Evolutionary conservation across 2,797 vertebrate species (phyloP).

Genomic region (Trachurus trachurus): DNA sequence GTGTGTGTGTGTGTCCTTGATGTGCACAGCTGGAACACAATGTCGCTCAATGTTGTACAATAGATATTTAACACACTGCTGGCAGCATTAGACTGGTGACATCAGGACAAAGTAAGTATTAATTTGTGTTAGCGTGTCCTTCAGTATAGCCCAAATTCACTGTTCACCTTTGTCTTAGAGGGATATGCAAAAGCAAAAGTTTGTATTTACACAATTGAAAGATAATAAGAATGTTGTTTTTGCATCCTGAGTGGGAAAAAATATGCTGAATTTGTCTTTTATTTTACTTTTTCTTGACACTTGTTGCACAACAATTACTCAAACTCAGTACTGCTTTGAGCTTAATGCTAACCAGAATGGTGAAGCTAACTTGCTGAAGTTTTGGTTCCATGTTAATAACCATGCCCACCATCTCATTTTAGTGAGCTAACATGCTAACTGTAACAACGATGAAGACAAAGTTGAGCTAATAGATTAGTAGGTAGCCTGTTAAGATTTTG

Average conservation of each 20-base stretch:
- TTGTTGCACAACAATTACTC: background rate
- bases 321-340: background rate
- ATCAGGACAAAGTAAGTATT: conserved; percentile 17
- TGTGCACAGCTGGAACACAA: conserved; percentile 40
- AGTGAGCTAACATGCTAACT: background rate
- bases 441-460: background rate
- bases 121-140: conserved; percentile 28
- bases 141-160: background rate
- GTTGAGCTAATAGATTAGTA: background rate
- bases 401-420: background rate
- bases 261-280: background rate
- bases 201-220: background rate
- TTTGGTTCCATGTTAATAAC: background rate
- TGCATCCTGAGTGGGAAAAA: background rate
- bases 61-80: conserved; percentile 2
- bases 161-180: background rate
- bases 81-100: background rate
- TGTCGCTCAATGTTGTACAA: conserved; percentile 18
- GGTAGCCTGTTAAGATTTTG: background rate
- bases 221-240: background rate
- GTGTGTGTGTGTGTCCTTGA: conserved; percentile 35
- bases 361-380: background rate
- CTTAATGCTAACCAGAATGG: background rate
- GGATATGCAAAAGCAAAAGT: background rate
- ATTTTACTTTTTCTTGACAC: background rate